Evolutionary conservation across 64 coral and sea anemone species (phyloP).

Genomic region (Cladopsammia gracilis): DNA sequence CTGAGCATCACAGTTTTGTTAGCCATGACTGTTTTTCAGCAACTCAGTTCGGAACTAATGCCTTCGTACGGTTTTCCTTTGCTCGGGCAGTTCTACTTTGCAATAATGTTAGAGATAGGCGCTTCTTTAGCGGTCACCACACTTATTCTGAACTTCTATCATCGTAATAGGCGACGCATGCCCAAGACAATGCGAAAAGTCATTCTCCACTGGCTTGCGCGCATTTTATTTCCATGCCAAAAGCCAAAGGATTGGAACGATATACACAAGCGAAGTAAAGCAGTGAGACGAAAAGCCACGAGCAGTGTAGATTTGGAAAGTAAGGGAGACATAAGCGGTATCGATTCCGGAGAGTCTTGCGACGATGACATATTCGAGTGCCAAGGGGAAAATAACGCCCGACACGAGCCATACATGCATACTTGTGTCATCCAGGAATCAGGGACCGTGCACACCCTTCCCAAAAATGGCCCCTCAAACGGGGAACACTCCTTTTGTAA

Average conservation of each 20-base stretch:
- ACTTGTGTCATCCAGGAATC: constrained; percentile 2
- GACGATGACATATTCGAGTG: not conserved
- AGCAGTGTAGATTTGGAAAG: not conserved
- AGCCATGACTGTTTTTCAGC: constrained; percentile 81
- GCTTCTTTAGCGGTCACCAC: constrained; percentile 68
- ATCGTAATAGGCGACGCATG: constrained; percentile 81
- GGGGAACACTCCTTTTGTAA: constrained; percentile 2
- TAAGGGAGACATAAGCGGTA: not conserved
- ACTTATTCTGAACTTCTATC: constrained; percentile 85
- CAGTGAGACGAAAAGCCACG: not conserved
- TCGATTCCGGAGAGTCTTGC: not conserved
- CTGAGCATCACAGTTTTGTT: constrained; percentile 80
- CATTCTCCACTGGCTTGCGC: constrained; percentile 68
- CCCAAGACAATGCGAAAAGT: constrained; percentile 69
- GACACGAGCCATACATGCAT: not conserved
- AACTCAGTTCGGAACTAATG: constrained; percentile 68
- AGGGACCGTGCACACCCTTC: not conserved
- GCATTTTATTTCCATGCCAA: constrained; percentile 57
- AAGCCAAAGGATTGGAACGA: not conserved
- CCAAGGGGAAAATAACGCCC: not conserved
- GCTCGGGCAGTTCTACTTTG: constrained; percentile 80
- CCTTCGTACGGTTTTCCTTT: constrained; percentile 82
- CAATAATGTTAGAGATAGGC: constrained; percentile 64
- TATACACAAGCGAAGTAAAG: not conserved
- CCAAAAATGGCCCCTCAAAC: not conserved